phyloP scores from a whole-genome alignment of 2,113 vertebrate species.

The Acanthisitta chloris region DNA sequence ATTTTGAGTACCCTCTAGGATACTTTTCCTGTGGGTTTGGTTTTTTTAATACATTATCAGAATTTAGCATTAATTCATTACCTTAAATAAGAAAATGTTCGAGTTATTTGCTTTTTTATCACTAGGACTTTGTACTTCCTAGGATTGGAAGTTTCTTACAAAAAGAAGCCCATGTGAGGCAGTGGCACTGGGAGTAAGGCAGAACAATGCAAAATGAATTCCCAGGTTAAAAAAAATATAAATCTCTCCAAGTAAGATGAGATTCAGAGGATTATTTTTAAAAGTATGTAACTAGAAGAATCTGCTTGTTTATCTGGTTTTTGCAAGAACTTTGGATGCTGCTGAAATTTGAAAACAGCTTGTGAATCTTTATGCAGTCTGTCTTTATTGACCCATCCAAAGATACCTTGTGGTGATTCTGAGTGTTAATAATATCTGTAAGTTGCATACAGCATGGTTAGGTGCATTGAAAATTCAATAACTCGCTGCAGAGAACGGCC shows the following conservation, averaged over 20 bases:
- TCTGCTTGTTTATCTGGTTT: not conserved
- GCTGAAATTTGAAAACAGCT: not conserved
- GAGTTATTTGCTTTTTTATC: not conserved
- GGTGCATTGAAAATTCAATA: not conserved
- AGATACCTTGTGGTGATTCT: constrained; percentile 16
- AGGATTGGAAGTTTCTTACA: not conserved
- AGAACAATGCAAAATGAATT: not conserved
- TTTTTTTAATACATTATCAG: not conserved
- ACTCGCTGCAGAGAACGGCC: not conserved
- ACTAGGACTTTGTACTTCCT: not conserved
- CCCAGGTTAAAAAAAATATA: not conserved
- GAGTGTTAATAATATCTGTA: not conserved
- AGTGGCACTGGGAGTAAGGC: not conserved
- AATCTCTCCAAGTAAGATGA: not conserved
- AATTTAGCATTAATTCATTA: not conserved
- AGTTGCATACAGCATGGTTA: not conserved
- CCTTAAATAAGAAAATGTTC: not conserved
- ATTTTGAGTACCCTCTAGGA: not conserved
- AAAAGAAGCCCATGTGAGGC: not conserved
- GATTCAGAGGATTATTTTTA: not conserved
- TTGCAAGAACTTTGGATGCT: not conserved
- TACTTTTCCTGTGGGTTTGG: not conserved
- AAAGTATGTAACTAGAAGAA: not conserved
- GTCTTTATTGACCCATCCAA: not conserved
- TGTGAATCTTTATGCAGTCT: not conserved